phyloP scores from a whole-genome alignment of 2,113 vertebrate species.

The Pristiophorus japonicus region DNA sequence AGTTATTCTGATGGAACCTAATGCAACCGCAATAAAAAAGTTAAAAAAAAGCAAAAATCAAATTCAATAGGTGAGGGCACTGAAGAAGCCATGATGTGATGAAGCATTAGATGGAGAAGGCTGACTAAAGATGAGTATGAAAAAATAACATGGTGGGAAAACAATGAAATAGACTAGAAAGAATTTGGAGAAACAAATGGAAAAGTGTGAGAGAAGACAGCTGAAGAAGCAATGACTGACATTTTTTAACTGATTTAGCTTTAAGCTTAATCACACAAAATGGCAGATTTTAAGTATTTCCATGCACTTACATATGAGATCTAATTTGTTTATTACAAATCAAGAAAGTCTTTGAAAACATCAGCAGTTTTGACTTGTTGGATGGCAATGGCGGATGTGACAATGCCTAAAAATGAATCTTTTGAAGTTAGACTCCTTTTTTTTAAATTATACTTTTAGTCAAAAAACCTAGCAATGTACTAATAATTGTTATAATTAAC shows the following conservation, averaged over 20 bases:
- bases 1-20: background rate
- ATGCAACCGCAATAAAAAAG: background rate
- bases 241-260: background rate
- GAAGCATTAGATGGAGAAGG: background rate
- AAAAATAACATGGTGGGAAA: background rate
- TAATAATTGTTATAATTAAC: background rate
- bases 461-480: background rate
- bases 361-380: background rate
- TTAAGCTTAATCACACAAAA: background rate
- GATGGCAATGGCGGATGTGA: background rate
- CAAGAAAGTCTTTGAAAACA: background rate
- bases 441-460: background rate
- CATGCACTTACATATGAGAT: background rate
- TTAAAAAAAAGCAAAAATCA: background rate
- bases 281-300: background rate
- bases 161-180: background rate
- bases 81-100: background rate
- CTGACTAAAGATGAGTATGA: background rate
- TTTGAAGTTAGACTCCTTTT: background rate
- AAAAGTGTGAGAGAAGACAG: background rate
- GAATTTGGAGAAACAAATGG: background rate
- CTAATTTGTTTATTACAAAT: background rate
- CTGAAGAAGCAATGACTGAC: background rate
- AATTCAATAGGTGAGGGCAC: background rate
- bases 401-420: background rate